These are phyloP conservation scores for Chlorodrepanis virens DNA, from an alignment of 2,113 vertebrate species.

Conservation along the genomic window DNA sequence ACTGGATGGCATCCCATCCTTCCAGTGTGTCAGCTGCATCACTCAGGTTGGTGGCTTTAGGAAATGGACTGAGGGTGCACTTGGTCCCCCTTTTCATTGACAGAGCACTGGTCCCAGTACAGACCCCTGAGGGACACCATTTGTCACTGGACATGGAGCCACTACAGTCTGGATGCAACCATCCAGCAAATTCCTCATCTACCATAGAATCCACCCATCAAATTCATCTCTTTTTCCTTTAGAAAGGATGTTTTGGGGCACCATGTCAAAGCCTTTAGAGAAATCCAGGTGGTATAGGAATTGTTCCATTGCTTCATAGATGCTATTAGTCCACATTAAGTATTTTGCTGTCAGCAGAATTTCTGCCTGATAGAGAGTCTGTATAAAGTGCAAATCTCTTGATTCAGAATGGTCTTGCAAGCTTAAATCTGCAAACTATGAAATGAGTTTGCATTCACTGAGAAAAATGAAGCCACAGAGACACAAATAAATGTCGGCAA, in stretches of 20 bases:
- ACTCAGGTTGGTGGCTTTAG: neutral
- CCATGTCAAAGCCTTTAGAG: neutral
- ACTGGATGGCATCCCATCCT: neutral
- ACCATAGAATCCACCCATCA: neutral
- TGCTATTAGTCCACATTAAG: rapidly evolving
- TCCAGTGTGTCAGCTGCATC: neutral
- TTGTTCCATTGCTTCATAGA: neutral
- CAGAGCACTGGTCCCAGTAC: rapidly evolving
- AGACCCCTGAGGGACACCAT: neutral
- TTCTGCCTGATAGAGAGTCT: neutral
- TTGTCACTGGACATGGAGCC: neutral
- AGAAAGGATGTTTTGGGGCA: neutral
- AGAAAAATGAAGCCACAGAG: neutral
- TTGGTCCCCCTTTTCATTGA: neutral
- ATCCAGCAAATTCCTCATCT: neutral
- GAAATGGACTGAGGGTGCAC: neutral
- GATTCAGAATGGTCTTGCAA: neutral
- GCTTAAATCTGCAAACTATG: neutral
- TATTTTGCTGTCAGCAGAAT: neutral
- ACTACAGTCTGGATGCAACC: neutral
- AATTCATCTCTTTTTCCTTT: neutral
- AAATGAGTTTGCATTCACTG: neutral
- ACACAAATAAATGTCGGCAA: neutral
- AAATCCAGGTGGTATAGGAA: neutral
- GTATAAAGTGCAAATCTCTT: neutral